Base-by-base conservation (phyloP, 2,113 vertebrate genomes). In the Dipodomys ordii region DNA sequence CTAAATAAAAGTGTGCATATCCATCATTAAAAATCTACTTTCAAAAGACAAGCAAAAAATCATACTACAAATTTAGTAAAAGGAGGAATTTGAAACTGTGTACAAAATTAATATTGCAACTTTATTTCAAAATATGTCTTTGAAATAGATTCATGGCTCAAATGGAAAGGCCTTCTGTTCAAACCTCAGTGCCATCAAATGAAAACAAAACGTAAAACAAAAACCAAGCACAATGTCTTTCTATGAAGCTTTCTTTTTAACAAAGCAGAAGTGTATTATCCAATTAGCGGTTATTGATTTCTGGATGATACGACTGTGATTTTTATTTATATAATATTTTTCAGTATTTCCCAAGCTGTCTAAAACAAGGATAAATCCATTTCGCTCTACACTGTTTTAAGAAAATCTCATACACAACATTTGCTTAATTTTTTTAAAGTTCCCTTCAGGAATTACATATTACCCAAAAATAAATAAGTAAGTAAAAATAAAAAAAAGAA, bases 11-110 rank as follows among this genome's bases (percentile, higher is more conserved):
- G 67, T 19, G 32, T 62, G 6, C n/a, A 68, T 74, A 90, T 6
- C 25, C 4, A 90, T 23, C 74, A 83, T 83, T 82, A 62, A 86
- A 96, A 92, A 73, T 27, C 8, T 84, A 83, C 46, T 88, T 92
- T 49, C 20, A 80, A 91, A 79, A 32, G 20, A 39, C 35, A 39
- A 39, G 83, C 53, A 92, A 88, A 92, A 80, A 8, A 53, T 68
- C 30, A 22, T 80, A n/a, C 81, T 72, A 84, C 3, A 87, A 30
- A 79, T 25, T 85, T 93, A 86, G 9, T 71, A 22, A 82, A 93
- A 39, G 35, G 35, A 69, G 5, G 82, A 11, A 93, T 79, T 95
- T 91, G 87, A 94, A 94, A 92, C 8, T 69, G 65, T 12, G 13
- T n/a, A 62, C 76, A 25, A 76, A 89, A 92, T 64, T 76, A 76